phyloP scores from a whole-genome alignment of 2,113 vertebrate species.

The Nipponia nippon region DNA sequence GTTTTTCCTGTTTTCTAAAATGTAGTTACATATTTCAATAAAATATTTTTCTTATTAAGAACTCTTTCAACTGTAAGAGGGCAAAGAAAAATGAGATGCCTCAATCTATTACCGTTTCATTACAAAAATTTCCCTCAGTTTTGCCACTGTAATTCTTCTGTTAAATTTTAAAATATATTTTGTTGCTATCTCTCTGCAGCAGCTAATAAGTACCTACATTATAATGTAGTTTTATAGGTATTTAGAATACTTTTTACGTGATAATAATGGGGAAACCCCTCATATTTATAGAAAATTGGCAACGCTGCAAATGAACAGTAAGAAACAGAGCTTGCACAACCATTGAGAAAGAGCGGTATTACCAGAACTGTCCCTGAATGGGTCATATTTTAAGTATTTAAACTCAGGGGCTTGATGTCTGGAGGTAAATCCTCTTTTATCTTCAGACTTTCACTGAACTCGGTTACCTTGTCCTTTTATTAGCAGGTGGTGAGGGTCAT shows the following conservation, averaged over 20 bases:
- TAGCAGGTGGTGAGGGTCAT: not conserved
- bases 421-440: not conserved
- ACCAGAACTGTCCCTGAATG: not conserved
- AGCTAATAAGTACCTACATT: not conserved
- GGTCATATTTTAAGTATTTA: not conserved
- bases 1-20: not conserved
- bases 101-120: not conserved
- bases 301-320: not conserved
- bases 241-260: not conserved
- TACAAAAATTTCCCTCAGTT: not conserved
- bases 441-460: not conserved
- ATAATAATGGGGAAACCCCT: not conserved
- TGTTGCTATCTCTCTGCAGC: not conserved
- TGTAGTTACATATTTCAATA: not conserved
- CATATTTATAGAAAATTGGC: not conserved
- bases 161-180: not conserved
- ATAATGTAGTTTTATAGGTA: not conserved
- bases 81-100: not conserved
- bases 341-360: not conserved
- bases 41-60: not conserved
- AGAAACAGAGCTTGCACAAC: not conserved
- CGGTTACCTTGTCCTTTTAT: not conserved
- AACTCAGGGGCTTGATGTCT: not conserved
- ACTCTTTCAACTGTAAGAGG: not conserved
- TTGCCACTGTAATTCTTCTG: not conserved